A percentile compares a stretch with the other conserved stretches of the same genome.
Evolutionary conservation across 2,797 vertebrate species (phyloP).

Genomic region (Cyclopterus lumpus): DNA sequence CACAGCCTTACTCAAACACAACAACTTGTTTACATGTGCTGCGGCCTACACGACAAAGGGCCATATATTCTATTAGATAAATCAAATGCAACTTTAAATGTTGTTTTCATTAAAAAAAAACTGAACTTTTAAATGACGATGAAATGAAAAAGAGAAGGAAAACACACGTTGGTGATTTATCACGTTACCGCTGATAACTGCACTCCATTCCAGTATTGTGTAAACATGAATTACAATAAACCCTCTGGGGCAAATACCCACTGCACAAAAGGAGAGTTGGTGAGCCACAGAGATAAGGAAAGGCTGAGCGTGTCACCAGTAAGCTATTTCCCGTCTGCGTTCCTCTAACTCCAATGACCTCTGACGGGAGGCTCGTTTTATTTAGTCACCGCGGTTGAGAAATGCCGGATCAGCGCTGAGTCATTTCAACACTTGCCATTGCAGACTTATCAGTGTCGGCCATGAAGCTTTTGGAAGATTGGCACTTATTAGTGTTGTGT

Average conservation of each 20-base stretch:
- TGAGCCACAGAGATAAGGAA: conserved; percentile 52
- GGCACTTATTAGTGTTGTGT: neutral
- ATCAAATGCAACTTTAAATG: neutral
- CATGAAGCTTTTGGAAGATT: neutral
- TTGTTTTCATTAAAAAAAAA: neutral
- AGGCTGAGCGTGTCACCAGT: conserved; percentile 32
- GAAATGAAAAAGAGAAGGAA: neutral
- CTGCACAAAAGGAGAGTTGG: conserved; percentile 15
- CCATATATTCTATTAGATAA: neutral
- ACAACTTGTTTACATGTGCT: neutral
- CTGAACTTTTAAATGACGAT: neutral
- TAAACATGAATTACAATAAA: conserved; percentile 37
- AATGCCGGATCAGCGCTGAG: conserved; percentile 37
- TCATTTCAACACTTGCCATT: conserved; percentile 20
- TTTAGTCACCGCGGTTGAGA: conserved; percentile 26
- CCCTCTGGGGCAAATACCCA: conserved; percentile 27
- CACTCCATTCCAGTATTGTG: conserved; percentile 33
- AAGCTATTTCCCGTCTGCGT: conserved; percentile 57
- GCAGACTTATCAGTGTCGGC: neutral
- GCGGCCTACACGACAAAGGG: neutral
- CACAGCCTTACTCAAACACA: neutral
- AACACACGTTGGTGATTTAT: neutral
- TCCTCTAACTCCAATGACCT: conserved; percentile 35
- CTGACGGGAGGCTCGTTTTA: conserved; percentile 17
- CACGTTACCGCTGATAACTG: neutral